Conservation (phyloP, 2,888 invertebrate species). For the Lepidocyrtinus sp. region DNA sequence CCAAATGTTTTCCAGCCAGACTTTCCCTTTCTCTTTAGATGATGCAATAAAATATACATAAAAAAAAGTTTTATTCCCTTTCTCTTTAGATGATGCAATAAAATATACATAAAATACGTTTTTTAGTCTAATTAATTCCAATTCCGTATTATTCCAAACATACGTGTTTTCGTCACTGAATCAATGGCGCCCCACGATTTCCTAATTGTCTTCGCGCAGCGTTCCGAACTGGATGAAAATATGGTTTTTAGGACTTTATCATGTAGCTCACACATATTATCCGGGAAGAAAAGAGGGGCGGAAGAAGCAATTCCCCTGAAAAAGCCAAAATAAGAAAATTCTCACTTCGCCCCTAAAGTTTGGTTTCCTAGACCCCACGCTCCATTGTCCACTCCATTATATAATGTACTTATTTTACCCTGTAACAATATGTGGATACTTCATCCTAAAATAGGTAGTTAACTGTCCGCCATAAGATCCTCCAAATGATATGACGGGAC, state of each 20-base stretch:
- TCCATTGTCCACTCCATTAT: too few species aligned
- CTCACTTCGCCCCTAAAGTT: too few species aligned
- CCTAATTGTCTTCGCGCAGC: conserved; percentile 82
- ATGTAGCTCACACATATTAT: conserved; percentile 85
- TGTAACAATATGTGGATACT: conserved; percentile 89
- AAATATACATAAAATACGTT: too few species aligned
- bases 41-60: too few species aligned
- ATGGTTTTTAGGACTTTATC: conserved; percentile 84
- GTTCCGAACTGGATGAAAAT: conserved; percentile 76
- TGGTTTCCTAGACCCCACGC: too few species aligned
- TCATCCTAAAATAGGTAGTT: conserved; percentile 94
- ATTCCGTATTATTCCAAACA: neutral
- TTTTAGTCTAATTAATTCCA: conserved; percentile 10
- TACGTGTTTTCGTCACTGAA: conserved; percentile 75
- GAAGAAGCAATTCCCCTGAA: conserved; percentile 89
- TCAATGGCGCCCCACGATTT: conserved; percentile 84
- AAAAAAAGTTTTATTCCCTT: too few species aligned
- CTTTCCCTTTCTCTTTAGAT: conserved; percentile 80
- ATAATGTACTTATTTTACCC: conserved; percentile 79
- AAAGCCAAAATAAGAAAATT: conserved; percentile 39
- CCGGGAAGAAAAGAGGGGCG: conserved; percentile 86
- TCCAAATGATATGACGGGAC: conserved; percentile 87
- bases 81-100: too few species aligned
- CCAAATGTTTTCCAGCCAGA: conserved; percentile 81
- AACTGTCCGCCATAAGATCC: conserved; percentile 99